A percentile compares a stretch with the other conserved stretches of the same genome.
Conservation (phyloP, 2,797 vertebrate species). For the Syngnathus rostellatus region DNA sequence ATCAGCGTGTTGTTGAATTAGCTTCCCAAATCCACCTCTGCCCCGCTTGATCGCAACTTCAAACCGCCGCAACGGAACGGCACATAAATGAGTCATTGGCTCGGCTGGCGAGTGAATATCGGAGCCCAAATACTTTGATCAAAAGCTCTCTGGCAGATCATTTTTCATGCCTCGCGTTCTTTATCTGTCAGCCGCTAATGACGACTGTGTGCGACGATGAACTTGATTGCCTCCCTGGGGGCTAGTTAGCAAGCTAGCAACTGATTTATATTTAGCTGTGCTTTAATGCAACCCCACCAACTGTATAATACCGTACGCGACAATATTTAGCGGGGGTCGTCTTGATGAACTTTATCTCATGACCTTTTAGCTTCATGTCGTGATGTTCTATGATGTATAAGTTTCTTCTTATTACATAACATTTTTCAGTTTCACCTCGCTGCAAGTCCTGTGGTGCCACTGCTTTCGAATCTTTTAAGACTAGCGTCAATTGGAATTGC, state of each 20-base stretch:
- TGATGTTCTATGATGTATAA: too few relatives aligned
- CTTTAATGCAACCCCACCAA: conserved; percentile 50
- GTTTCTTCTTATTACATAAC: too few relatives aligned
- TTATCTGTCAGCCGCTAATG: conserved; percentile 59
- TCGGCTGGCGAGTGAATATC: conserved; percentile 29
- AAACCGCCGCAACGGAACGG: conserved; percentile 30
- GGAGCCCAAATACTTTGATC: conserved; percentile 19
- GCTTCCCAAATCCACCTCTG: conserved; percentile 19
- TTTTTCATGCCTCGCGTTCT: conserved; percentile 32
- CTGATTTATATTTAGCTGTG: conserved; percentile 61
- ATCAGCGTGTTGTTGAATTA: neutral
- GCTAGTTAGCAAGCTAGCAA: conserved; percentile 56
- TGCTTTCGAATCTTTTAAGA: too few relatives aligned
- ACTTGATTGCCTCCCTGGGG: conserved; percentile 55
- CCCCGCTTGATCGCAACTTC: conserved; percentile 38
- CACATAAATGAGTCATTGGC: conserved; percentile 51
- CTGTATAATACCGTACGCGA: conserved; percentile 11
- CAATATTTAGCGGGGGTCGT: too few relatives aligned
- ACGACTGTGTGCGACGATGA: conserved; percentile 29
- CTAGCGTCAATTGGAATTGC: neutral
- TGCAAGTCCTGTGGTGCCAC: too few relatives aligned
- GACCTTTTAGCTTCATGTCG: too few relatives aligned
- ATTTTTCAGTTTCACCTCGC: too few relatives aligned
- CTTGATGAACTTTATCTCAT: too few relatives aligned
- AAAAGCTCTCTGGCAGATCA: conserved; percentile 20